Base-by-base conservation (phyloP, 1,140 invertebrate species). In the Periplaneta americana region DNA sequence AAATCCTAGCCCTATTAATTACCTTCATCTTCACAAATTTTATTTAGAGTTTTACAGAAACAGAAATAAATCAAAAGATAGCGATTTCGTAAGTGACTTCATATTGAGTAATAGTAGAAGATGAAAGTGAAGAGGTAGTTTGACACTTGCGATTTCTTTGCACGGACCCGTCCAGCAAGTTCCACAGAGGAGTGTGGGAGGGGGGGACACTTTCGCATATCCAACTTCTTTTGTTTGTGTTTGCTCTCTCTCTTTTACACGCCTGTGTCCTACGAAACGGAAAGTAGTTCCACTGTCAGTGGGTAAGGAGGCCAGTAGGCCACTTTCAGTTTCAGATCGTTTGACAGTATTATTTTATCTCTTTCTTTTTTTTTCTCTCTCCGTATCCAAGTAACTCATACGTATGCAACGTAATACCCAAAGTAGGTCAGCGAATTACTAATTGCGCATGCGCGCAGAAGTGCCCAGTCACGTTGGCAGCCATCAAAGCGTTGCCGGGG, bases 261-360 rank as follows among this genome's bases (percentile, higher is more conserved):
- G n/a, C n/a, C 48, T 66, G 22, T 28, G 48, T 66, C 48, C 31
- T 22, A 75, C 34, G 78, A 82, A 81, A 82, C 84, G 85, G 85
- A 87, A 88, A 90, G 89, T 88, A 84, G 86, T 89, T 89, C 88
- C 90, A 90, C 89, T 90, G 89, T 89, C 89, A 90, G 86, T 89
- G 86, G 88, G 89, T 90, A 90, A 90, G 88, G 87, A 87, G 89
- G 89, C 90, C 87, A 90, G 87, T 90, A 85, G 89, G 89, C 86
- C 88, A 89, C 88, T 89, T 88, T 89, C 88, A 87, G 87, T 89
- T 89, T 89, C 88, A n/a, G 22, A n/a, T 66, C 48, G 48, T 66
- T 66, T 66, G 48, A 66, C 48, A 66, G 28, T 66, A 66, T n/a
- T 48, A 2, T 4, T n/a, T n/a, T n/a, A n/a, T n/a, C n/a, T n/a